Percentiles rank a stretch among this genome's conserved stretches.
Evolutionary conservation across 2,888 invertebrate species (phyloP).

Genomic region (Microlaimidae sp.): DNA sequence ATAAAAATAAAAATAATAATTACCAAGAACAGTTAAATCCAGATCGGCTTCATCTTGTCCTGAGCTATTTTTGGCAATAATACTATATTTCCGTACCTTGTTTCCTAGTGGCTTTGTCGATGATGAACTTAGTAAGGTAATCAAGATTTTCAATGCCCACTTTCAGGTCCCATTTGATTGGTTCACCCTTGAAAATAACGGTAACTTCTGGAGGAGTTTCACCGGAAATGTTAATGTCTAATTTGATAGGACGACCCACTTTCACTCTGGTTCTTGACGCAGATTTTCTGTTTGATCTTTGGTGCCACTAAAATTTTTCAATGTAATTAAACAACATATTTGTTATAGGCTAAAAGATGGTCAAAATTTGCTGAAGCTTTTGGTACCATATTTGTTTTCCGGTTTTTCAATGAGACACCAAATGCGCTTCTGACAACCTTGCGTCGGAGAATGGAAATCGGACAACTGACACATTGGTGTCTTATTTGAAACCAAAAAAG

Average conservation of each 20-base stretch:
- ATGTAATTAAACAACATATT: too few relatives aligned
- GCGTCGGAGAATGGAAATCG: too few relatives aligned
- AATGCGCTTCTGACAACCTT: too few relatives aligned
- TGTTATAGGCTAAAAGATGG: too few relatives aligned
- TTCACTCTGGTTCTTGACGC: conserved; percentile 75
- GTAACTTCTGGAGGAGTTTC: conserved; percentile 85
- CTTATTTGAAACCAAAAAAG: too few relatives aligned
- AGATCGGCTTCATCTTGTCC: conserved; percentile 40
- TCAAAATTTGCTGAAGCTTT: too few relatives aligned
- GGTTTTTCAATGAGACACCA: too few relatives aligned
- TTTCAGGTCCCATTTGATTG: conserved; percentile 16
- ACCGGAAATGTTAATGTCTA: conserved; percentile 80
- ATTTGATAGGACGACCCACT: conserved; percentile 70
- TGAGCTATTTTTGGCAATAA: conserved; percentile 40
- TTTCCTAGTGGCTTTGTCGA: conserved; percentile 36
- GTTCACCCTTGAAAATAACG: conserved; percentile 54
- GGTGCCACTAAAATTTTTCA: conserved; percentile 51
- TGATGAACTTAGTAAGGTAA: conserved; percentile 34
- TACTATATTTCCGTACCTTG: conserved; percentile 41
- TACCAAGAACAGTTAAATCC: conserved; percentile 53
- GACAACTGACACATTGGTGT: too few relatives aligned
- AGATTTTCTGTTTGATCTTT: conserved; percentile 73
- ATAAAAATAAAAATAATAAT: conserved; percentile 20
- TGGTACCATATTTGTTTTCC: too few relatives aligned
- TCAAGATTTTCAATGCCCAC: conserved; percentile 21